Evolutionary conservation across 1,140 invertebrate species (phyloP).

Genomic region (Hycleus cichorii): DNA sequence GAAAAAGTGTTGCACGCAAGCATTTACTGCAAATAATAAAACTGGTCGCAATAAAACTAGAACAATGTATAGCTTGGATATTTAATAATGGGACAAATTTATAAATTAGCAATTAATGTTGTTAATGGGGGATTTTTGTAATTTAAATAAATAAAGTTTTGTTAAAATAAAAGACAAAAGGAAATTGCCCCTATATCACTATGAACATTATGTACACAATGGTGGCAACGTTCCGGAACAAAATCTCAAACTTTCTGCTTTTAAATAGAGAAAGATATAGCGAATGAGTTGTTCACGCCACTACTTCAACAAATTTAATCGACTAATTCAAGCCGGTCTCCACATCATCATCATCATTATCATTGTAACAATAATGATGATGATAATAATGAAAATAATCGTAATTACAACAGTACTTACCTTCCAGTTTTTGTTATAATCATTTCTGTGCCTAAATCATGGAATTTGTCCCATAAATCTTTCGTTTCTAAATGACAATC

Average conservation of each 20-base stretch:
- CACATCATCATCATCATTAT: too few relatives aligned
- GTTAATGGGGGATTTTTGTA: too few relatives aligned
- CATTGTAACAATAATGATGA: too few relatives aligned
- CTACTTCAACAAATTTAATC: constrained; percentile 14
- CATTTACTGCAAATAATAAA: too few relatives aligned
- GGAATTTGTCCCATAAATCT: constrained; percentile 90
- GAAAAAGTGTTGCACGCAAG: too few relatives aligned
- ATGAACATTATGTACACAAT: neutral
- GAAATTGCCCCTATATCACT: too few relatives aligned
- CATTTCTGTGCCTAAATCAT: constrained; percentile 93
- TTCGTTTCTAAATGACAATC: constrained; percentile 90
- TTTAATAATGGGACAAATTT: too few relatives aligned
- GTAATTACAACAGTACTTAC: constrained; percentile 49
- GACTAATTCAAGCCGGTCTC: neutral
- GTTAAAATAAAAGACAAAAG: neutral
- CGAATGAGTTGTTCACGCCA: constrained; percentile 14
- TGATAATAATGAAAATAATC: too few relatives aligned
- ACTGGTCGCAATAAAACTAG: too few relatives aligned
- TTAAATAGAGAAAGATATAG: too few relatives aligned
- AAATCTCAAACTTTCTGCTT: constrained; percentile 4
- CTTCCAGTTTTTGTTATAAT: constrained; percentile 97
- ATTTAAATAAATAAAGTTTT: neutral
- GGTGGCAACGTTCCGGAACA: constrained; percentile 18
- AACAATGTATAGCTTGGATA: too few relatives aligned
- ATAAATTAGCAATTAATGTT: too few relatives aligned